A percentile compares a stretch with the other conserved stretches of the same genome.
These are phyloP conservation scores for Napeogenes inachia DNA, from an alignment of 2,888 invertebrate genomes.

Conservation along the genomic window DNA sequence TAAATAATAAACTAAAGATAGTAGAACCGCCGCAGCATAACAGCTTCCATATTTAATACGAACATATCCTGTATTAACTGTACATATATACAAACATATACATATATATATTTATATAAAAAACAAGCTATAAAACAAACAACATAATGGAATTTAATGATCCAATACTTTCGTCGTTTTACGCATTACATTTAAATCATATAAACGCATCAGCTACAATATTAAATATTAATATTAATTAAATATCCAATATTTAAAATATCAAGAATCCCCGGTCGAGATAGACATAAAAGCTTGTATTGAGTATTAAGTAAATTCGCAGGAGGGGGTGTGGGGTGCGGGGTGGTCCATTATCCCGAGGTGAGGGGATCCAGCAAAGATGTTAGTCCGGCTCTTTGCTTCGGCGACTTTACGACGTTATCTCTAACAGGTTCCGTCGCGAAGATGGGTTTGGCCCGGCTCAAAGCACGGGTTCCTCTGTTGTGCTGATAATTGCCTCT, in stretches of 20 bases:
- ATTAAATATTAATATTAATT: not conserved
- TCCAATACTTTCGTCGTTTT: too few relatives aligned
- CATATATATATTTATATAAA: too few relatives aligned
- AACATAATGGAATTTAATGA: too few relatives aligned
- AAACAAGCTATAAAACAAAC: too few relatives aligned
- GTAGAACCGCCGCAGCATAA: too few relatives aligned
- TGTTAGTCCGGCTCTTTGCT: conserved; percentile 72
- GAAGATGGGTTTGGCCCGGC: conserved; percentile 49
- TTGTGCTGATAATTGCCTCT: conserved; percentile 73
- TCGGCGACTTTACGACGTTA: conserved; percentile 76
- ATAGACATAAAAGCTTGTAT: conserved; percentile 25
- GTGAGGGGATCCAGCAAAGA: conserved; percentile 69
- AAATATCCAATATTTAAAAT: not conserved
- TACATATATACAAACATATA: too few relatives aligned
- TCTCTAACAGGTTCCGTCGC: conserved; percentile 73
- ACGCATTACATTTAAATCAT: too few relatives aligned
- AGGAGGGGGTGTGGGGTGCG: conserved; percentile 34
- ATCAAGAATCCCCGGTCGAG: conserved; percentile 1
- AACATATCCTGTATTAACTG: too few relatives aligned
- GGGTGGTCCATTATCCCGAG: conserved; percentile 67
- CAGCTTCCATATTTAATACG: too few relatives aligned
- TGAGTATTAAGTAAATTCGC: conserved; percentile 30
- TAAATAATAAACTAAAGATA: too few relatives aligned
- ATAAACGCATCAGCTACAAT: not conserved
- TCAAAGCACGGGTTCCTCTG: conserved; percentile 65